A percentile compares a stretch with the other conserved stretches of the same genome.
Conservation (phyloP, 1,140 invertebrate species). For the Nephila pilipes region DNA sequence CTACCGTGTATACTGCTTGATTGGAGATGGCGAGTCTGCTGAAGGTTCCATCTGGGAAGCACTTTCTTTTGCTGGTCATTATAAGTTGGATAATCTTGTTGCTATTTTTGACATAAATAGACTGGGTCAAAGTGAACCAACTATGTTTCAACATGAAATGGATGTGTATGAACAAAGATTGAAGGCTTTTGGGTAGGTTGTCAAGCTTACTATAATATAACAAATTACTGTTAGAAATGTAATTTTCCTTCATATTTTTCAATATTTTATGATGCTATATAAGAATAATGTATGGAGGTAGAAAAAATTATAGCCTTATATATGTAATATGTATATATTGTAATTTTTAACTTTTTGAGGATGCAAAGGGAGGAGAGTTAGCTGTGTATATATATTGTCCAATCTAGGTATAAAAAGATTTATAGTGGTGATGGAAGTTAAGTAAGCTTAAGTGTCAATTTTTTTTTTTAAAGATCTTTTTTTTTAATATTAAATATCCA, state of each 20-base stretch:
- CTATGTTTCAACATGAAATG: slow-evolving; percentile 95
- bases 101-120: slow-evolving; percentile 99
- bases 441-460: too few relatives aligned
- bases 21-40: slow-evolving; percentile 98
- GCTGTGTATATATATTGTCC: too few relatives aligned
- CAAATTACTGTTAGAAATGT: too few relatives aligned
- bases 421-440: too few relatives aligned
- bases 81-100: slow-evolving; percentile 98
- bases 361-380: too few relatives aligned
- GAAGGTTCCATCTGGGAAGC: slow-evolving; percentile 99
- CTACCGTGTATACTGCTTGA: slow-evolving; percentile 94
- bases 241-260: background rate
- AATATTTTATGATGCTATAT: background rate
- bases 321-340: too few relatives aligned
- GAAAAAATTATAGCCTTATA: too few relatives aligned
- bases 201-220: background rate
- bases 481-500: too few relatives aligned
- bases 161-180: slow-evolving; percentile 93
- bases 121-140: slow-evolving; percentile 97
- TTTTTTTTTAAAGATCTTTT: too few relatives aligned
- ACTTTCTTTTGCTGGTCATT: slow-evolving; percentile 94
- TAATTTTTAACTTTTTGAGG: too few relatives aligned
- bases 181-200: slow-evolving; percentile 92
- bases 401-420: too few relatives aligned
- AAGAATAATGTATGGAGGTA: background rate